Evolutionary conservation across 2,888 invertebrate species (phyloP).

Genomic region (Palloptera scutellata): DNA sequence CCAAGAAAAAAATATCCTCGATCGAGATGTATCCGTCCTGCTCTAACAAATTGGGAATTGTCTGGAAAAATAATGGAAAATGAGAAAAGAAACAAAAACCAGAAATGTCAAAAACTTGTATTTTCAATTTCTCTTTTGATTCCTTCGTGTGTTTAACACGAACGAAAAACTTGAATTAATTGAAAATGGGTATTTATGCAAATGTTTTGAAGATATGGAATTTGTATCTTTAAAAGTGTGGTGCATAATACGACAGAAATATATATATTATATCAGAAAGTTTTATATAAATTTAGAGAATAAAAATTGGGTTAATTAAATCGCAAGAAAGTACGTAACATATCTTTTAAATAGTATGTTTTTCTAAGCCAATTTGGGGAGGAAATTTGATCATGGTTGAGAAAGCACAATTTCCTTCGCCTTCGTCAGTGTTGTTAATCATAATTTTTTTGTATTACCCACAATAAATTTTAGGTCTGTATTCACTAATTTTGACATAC

Average conservation of each 20-base stretch:
- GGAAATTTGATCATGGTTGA: too few species aligned
- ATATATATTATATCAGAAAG: too few species aligned
- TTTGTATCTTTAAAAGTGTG: not conserved
- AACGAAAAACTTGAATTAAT: constrained; percentile 3
- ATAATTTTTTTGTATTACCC: constrained; percentile 5
- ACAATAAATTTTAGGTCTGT: constrained; percentile 1
- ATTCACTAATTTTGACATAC: too few species aligned
- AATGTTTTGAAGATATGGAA: not conserved
- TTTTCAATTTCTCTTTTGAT: constrained; percentile 33
- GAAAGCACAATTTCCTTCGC: not conserved
- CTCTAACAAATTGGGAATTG: constrained; percentile 30
- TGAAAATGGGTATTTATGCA: constrained; percentile 28
- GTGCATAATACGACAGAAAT: not conserved
- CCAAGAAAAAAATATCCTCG: not conserved
- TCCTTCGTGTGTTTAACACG: not conserved
- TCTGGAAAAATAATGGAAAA: constrained; percentile 34
- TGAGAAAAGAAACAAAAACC: constrained; percentile 44
- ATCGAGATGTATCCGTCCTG: constrained; percentile 42
- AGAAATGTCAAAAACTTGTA: constrained; percentile 49
- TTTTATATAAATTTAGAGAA: too few species aligned
- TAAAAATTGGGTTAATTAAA: too few species aligned
- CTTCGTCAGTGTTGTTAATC: not conserved
- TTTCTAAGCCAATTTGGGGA: too few species aligned
- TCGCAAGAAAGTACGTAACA: too few species aligned
- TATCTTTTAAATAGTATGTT: too few species aligned